Evolutionary conservation across 2,888 invertebrate species (phyloP).

Genomic region (Autographa pulchrina): DNA sequence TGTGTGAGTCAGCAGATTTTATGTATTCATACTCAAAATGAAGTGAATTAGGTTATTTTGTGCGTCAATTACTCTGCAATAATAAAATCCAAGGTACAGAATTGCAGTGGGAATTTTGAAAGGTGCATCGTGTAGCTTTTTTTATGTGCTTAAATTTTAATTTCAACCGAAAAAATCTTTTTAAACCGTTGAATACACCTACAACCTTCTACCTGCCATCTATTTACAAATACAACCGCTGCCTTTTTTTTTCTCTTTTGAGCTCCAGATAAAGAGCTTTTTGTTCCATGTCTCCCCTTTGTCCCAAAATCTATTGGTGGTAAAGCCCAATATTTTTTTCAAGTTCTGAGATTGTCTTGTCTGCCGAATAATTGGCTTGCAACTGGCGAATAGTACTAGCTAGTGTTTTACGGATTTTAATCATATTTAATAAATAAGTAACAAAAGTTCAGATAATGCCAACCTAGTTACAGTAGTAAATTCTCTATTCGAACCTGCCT

Average conservation of each 20-base stretch:
- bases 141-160: constrained; percentile 57
- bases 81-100: constrained; percentile 30
- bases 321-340: constrained; percentile 39
- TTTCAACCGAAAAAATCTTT: constrained; percentile 61
- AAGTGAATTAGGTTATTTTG: constrained; percentile 16
- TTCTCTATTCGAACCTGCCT: not conserved
- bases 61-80: constrained; percentile 23
- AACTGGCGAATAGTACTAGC: constrained; percentile 14
- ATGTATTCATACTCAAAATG: not conserved
- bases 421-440: not conserved
- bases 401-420: not conserved
- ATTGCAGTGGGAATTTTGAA: constrained; percentile 82
- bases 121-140: constrained; percentile 78
- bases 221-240: constrained; percentile 86
- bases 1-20: too few species aligned
- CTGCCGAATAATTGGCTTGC: constrained; percentile 16
- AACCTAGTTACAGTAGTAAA: not conserved
- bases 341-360: constrained; percentile 22
- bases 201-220: constrained; percentile 87
- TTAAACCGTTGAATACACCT: constrained; percentile 82
- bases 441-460: not conserved
- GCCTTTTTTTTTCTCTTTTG: constrained; percentile 80
- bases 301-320: constrained; percentile 64
- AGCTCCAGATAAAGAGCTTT: constrained; percentile 76
- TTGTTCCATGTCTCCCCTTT: constrained; percentile 77